phyloP scores from a whole-genome alignment of 2,113 vertebrate species.

The Erpornis zantholeuca region DNA sequence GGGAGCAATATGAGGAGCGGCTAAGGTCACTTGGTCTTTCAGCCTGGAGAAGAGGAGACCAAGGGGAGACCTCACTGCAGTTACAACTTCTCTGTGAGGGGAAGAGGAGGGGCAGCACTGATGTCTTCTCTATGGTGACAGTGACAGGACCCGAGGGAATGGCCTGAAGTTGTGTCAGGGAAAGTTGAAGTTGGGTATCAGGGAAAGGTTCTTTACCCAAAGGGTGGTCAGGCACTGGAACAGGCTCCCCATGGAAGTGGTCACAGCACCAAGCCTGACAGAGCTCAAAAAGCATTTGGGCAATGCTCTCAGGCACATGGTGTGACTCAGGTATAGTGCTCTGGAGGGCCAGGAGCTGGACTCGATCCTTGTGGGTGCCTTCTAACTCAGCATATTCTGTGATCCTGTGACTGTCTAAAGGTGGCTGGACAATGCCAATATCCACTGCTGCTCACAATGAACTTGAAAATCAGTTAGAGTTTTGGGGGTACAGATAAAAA shows the following conservation, averaged over 20 bases:
- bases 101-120: background rate
- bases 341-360: background rate
- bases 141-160: background rate
- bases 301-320: background rate
- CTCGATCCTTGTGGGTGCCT: background rate
- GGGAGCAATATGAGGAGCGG: background rate
- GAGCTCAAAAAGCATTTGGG: background rate
- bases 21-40: background rate
- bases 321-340: background rate
- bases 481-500: background rate
- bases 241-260: background rate
- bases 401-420: background rate
- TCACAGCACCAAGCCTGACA: background rate
- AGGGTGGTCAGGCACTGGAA: background rate
- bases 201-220: background rate
- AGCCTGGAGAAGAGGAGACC: background rate
- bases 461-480: background rate
- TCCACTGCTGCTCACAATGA: background rate
- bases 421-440: background rate
- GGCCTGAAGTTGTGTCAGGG: background rate
- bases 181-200: background rate
- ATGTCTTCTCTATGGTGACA: background rate
- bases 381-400: background rate
- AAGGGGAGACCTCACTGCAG: background rate
- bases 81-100: background rate